Percentiles rank a stretch among this genome's conserved stretches.
Evolutionary conservation across 2,113 vertebrate species (phyloP).

Genomic region (Plectropomus leopardus): DNA sequence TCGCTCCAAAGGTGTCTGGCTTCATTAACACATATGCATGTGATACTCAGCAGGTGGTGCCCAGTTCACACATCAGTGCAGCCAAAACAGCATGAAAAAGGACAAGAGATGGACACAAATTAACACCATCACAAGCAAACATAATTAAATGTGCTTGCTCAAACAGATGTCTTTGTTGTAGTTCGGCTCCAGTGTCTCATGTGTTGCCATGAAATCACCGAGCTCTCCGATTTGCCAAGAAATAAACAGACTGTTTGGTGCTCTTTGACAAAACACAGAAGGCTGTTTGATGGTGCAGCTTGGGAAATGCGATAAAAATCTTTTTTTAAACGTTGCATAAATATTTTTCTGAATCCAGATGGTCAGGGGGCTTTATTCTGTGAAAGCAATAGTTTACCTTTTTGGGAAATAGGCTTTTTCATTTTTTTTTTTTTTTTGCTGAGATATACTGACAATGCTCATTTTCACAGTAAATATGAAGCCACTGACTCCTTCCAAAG

Average conservation of each 20-base stretch:
- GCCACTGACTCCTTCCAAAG: too few relatives aligned
- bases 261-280: neutral
- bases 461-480: too few relatives aligned
- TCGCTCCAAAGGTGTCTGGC: slow-evolving; percentile 8
- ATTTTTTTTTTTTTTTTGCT: too few relatives aligned
- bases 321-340: too few relatives aligned
- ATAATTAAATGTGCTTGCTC: neutral
- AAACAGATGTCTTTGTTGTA: neutral
- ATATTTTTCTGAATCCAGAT: neutral
- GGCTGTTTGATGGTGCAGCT: neutral
- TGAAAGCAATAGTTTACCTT: too few relatives aligned
- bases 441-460: too few relatives aligned
- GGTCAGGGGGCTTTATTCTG: neutral
- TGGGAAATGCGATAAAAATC: neutral
- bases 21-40: slow-evolving; percentile 51
- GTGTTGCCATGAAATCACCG: neutral
- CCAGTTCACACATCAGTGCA: slow-evolving; percentile 7
- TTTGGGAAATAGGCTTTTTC: too few relatives aligned
- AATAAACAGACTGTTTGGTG: neutral
- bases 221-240: neutral
- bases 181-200: neutral
- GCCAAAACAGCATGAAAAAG: slow-evolving; percentile 13
- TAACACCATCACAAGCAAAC: neutral
- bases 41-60: slow-evolving; percentile 33
- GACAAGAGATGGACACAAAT: neutral